phyloP scores from a whole-genome alignment of 2,888 invertebrate genomes.

The Temnothorax rugatulus region DNA sequence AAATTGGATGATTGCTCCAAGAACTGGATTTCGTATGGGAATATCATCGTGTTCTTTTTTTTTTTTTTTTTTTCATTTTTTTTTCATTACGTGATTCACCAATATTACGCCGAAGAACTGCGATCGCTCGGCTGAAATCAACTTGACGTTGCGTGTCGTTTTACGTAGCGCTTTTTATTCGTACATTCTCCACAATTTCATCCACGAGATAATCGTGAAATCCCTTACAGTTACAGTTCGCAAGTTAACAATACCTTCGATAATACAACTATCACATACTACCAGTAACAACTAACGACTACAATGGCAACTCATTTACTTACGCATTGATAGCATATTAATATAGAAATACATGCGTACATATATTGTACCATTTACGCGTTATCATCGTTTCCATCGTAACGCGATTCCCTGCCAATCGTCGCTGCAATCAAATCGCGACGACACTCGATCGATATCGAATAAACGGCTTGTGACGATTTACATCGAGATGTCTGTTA shows the following conservation, averaged over 20 bases:
- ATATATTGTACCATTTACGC: not conserved
- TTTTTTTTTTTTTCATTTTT: not conserved
- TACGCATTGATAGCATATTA: constrained; percentile 26
- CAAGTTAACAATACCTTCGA: constrained; percentile 21
- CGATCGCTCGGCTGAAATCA: constrained; percentile 80
- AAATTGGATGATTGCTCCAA: constrained; percentile 8
- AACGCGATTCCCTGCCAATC: not conserved
- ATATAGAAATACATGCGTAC: constrained; percentile 25
- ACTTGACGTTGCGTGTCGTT: constrained; percentile 77
- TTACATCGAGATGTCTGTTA: constrained; percentile 44
- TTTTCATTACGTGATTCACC: not conserved
- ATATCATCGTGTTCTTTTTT: not conserved
- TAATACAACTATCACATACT: constrained; percentile 42
- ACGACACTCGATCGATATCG: constrained; percentile 29
- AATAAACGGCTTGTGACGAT: constrained; percentile 35
- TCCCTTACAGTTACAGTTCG: constrained; percentile 37
- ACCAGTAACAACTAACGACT: constrained; percentile 59
- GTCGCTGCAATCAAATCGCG: constrained; percentile 14
- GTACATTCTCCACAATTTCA: constrained; percentile 54
- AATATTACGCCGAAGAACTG: constrained; percentile 59
- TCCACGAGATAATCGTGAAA: constrained; percentile 26
- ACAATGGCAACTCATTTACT: constrained; percentile 55
- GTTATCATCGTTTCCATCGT: constrained; percentile 4
- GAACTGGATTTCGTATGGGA: not conserved
- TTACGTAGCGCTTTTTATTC: constrained; percentile 64